These are phyloP conservation scores for Agrotis ipsilon DNA, from an alignment of 2,888 invertebrate species.

Conservation along the genomic window DNA sequence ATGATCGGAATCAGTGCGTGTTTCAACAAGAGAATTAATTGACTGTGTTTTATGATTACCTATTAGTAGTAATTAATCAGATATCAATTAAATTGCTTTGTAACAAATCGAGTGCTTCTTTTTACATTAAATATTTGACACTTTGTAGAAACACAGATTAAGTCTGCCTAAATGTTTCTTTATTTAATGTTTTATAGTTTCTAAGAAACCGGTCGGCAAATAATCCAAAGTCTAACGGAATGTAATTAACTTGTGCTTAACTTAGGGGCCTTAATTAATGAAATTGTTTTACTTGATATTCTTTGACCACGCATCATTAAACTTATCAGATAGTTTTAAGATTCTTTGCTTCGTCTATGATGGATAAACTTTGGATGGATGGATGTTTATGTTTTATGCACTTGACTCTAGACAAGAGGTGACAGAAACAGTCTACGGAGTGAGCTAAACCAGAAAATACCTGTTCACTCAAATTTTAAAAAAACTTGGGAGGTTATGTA, in stretches of 20 bases:
- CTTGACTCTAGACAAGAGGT: too few relatives aligned
- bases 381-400: too few relatives aligned
- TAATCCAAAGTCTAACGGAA: constrained; percentile 24
- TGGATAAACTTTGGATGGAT: not conserved
- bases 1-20: constrained; percentile 36
- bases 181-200: not conserved
- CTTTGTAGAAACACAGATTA: not conserved
- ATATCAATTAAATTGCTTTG: constrained; percentile 1
- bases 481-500: too few relatives aligned
- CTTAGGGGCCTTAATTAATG: constrained; percentile 5
- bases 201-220: not conserved
- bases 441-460: too few relatives aligned
- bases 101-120: constrained; percentile 1
- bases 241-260: constrained; percentile 14
- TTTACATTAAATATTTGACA: not conserved
- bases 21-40: constrained; percentile 8
- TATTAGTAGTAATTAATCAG: constrained; percentile 8
- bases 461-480: too few relatives aligned
- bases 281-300: constrained; percentile 17
- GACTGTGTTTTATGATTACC: constrained; percentile 22
- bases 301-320: not conserved
- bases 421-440: too few relatives aligned
- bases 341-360: not conserved
- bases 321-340: not conserved
- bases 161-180: not conserved